Evolutionary conservation across 2,888 invertebrate genomes (phyloP).

Genomic region (Lithophane ornitopus): DNA sequence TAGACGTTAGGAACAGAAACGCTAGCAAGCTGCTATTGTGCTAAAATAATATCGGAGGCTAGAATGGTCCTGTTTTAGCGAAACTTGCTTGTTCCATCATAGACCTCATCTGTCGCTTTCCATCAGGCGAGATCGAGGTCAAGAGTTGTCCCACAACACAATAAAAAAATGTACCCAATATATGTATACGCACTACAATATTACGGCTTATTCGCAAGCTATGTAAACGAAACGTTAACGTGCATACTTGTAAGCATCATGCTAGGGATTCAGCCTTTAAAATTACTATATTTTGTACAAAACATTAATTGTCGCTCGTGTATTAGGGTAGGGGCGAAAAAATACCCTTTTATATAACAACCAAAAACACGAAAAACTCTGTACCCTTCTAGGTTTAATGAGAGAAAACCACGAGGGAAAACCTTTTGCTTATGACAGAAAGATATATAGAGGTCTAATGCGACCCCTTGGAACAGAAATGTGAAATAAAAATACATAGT

Average conservation of each 20-base stretch:
- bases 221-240: neutral
- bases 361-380: conserved; percentile 22
- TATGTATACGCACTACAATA: neutral
- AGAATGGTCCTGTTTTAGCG: neutral
- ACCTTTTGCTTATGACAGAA: conserved; percentile 51
- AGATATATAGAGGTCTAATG: conserved; percentile 47
- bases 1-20: conserved; percentile 2
- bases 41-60: neutral
- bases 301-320: neutral
- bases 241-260: neutral
- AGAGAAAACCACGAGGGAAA: conserved; percentile 48
- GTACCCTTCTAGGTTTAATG: conserved; percentile 39
- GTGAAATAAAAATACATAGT: conserved; percentile 20
- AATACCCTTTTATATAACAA: conserved; percentile 1
- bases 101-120: too few species aligned
- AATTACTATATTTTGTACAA: neutral
- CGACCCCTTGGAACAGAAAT: conserved; percentile 36
- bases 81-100: neutral
- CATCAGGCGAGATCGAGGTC: too few species aligned
- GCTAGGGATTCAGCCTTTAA: neutral
- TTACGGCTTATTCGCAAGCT: neutral
- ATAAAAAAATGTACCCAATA: neutral
- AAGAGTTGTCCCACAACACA: too few species aligned
- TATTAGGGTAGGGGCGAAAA: neutral
- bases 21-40: neutral